Evolutionary conservation across 2,797 vertebrate species (phyloP).

Genomic region (Phalloptychus januarius): DNA sequence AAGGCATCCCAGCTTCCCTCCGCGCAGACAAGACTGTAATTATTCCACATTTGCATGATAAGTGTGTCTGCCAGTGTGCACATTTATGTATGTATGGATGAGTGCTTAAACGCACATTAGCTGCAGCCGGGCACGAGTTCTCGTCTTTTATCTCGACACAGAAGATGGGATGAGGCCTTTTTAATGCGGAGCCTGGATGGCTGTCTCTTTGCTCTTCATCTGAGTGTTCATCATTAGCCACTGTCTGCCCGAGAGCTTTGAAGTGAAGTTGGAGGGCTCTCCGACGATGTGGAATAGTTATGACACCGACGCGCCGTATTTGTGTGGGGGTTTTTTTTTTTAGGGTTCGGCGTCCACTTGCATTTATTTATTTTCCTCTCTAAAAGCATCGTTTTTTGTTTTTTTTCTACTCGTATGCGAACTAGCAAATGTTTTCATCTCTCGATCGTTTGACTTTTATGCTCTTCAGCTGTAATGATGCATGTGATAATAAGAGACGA

Average conservation of each 20-base stretch:
- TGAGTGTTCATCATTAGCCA: slow-evolving; percentile 78
- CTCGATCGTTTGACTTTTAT: slow-evolving; percentile 41
- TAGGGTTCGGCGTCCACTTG: slow-evolving; percentile 40
- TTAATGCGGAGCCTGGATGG: slow-evolving; percentile 65
- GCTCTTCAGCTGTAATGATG: slow-evolving; percentile 41
- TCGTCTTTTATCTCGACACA: slow-evolving; percentile 68
- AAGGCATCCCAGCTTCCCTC: slow-evolving; percentile 56
- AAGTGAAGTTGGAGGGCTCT: slow-evolving; percentile 72
- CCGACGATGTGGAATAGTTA: slow-evolving; percentile 57
- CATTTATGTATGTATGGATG: slow-evolving; percentile 72
- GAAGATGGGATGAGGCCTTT: slow-evolving; percentile 68
- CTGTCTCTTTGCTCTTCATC: slow-evolving; percentile 76
- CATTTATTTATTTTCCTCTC: slow-evolving; percentile 48
- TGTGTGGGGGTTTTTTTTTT: slow-evolving; percentile 20
- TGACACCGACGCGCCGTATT: slow-evolving; percentile 58
- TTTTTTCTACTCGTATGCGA: slow-evolving; percentile 27
- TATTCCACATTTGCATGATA: slow-evolving; percentile 79
- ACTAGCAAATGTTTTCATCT: slow-evolving; percentile 40
- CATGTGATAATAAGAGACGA: slow-evolving; percentile 39
- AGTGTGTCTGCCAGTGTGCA: slow-evolving; percentile 71
- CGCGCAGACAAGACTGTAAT: slow-evolving; percentile 72
- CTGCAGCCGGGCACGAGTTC: slow-evolving; percentile 48
- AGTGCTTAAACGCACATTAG: slow-evolving; percentile 76
- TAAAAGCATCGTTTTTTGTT: slow-evolving; percentile 17
- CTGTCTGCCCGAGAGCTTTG: slow-evolving; percentile 73